These are phyloP conservation scores for Molossus molossus DNA, from an alignment of 2,797 vertebrate genomes.

Conservation along the genomic window DNA sequence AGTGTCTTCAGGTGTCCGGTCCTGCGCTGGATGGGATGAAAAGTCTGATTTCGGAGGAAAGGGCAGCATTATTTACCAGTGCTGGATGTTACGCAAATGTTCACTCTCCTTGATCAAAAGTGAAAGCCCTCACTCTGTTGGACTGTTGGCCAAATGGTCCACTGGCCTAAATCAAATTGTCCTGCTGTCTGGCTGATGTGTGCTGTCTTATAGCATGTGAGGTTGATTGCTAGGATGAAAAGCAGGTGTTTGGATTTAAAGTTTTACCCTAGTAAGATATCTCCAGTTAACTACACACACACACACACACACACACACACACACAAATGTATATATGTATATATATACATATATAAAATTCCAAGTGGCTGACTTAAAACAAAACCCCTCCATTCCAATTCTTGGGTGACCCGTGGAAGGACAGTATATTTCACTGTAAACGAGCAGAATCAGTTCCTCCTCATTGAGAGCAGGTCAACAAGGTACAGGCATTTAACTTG, in stretches of 20 bases:
- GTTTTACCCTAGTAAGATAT: background rate
- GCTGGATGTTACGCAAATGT: background rate
- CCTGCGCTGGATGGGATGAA: background rate
- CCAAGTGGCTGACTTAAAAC: background rate
- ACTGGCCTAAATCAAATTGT: background rate
- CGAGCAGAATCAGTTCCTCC: conserved; percentile 51
- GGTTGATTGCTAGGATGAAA: background rate
- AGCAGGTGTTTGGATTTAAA: background rate
- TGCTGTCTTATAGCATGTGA: background rate
- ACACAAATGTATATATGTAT: background rate
- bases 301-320: background rate
- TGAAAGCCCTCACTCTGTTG: background rate
- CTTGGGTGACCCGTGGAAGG: background rate
- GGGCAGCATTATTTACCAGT: background rate
- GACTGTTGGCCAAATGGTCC: background rate
- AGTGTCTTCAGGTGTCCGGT: background rate
- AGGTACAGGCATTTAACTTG: conserved; percentile 33
- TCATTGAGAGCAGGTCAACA: conserved; percentile 27
- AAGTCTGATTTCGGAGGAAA: background rate
- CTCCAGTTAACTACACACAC: background rate
- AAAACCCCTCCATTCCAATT: background rate
- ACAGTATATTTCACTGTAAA: conserved; percentile 32
- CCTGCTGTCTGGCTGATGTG: background rate
- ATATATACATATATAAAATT: background rate
- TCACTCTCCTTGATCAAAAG: background rate